Evolutionary conservation across 2,888 invertebrate genomes (phyloP).

Genomic region (Melanotus villosus): DNA sequence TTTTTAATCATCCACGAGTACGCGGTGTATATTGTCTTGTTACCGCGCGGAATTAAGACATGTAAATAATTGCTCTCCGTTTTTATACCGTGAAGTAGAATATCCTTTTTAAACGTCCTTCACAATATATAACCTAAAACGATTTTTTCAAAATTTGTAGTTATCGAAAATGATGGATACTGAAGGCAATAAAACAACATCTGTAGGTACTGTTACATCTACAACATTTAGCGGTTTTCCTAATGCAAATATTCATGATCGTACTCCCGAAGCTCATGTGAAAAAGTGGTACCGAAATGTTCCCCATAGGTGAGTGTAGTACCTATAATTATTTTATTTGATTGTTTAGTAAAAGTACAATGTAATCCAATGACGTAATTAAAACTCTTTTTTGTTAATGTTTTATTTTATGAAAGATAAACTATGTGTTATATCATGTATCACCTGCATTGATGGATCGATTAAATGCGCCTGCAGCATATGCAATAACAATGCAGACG

Average conservation of each 20-base stretch:
- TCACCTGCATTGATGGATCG: conserved; percentile 9
- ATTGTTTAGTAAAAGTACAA: no score
- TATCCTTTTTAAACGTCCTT: neutral
- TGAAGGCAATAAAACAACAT: no score
- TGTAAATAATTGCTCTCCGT: neutral
- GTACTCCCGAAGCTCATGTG: conserved; percentile 52
- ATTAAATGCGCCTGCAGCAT: conserved; percentile 6
- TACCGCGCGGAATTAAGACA: neutral
- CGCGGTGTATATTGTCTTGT: neutral
- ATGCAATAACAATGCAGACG: neutral
- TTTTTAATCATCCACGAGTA: conserved; percentile 15
- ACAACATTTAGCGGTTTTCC: neutral
- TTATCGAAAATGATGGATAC: no score
- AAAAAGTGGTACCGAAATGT: conserved; percentile 73
- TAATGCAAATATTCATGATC: conserved; percentile 1
- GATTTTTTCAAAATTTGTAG: no score
- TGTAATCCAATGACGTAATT: no score
- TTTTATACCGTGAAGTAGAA: neutral
- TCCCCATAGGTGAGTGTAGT: conserved; percentile 69
- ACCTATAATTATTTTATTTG: no score
- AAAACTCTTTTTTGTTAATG: no score
- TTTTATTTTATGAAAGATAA: no score
- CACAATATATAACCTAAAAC: neutral
- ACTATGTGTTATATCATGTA: no score
- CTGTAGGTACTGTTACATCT: neutral